Base-by-base conservation (phyloP, 1,140 invertebrate species). In the Leptonema lineaticorne region DNA sequence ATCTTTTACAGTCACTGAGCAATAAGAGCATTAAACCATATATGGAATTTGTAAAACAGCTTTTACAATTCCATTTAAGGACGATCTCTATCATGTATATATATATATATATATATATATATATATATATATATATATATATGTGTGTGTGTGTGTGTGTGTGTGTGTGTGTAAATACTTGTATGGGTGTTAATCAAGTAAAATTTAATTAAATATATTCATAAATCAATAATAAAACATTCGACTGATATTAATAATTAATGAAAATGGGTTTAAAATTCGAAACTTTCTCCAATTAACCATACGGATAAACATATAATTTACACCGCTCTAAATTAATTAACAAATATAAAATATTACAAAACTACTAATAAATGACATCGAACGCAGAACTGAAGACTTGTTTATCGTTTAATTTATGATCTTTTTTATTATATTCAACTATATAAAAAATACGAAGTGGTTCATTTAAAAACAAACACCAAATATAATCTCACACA, bases 341-440 rank as follows among this genome's bases (percentile, higher is more conserved):
- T n/a, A n/a, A n/a, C n/a, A n/a, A n/a, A n/a, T n/a, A n/a, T n/a
- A 53, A 53, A 26, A 53, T 26, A 53, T 53, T 53, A 53, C 50
- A 22, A 26, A 53, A 53, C 22, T 24, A 24, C 27, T 24, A 53
- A 53, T 53, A 26, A 53, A 22, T 26, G 50, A n/a, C n/a, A n/a
- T n/a, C n/a, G n/a, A n/a, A n/a, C n/a, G n/a, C n/a, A n/a, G n/a
- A n/a, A n/a, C n/a, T n/a, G n/a, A n/a, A n/a, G n/a, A n/a, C n/a
- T n/a, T n/a, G n/a, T n/a, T n/a, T n/a, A n/a, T n/a, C n/a, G n/a
- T n/a, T n/a, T n/a, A n/a, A n/a, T n/a, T n/a, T n/a, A n/a, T n/a
- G n/a, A n/a, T n/a, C n/a, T n/a, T n/a, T n/a, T n/a, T n/a, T n/a
- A n/a, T n/a, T n/a, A n/a, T n/a, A n/a, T n/a, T n/a, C n/a, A n/a